A percentile compares a stretch with the other conserved stretches of the same genome.
These are phyloP conservation scores for Fundulus diaphanus DNA, from an alignment of 2,797 vertebrate genomes.

Conservation along the genomic window DNA sequence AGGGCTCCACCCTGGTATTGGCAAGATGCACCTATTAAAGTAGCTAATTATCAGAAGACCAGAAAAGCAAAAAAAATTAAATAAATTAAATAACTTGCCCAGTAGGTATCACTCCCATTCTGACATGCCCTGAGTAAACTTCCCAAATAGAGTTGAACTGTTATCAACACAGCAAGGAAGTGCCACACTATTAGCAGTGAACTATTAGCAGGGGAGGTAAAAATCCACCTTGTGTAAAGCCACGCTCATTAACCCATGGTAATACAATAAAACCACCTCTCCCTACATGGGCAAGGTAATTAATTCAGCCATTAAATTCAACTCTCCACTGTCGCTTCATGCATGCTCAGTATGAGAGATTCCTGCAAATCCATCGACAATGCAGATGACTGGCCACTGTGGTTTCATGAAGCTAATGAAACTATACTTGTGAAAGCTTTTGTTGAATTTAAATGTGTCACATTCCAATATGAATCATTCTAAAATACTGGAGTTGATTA, in stretches of 20 bases:
- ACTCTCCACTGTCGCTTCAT: too few species aligned
- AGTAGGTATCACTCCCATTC: constrained; percentile 8
- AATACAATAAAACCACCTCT: constrained; percentile 64
- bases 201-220: constrained; percentile 47
- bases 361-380: too few species aligned
- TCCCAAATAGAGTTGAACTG: constrained; percentile 36
- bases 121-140: constrained; percentile 21
- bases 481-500: constrained; percentile 20
- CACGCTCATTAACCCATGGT: constrained; percentile 70
- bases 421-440: constrained; percentile 13
- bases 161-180: constrained; percentile 33
- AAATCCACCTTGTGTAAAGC: constrained; percentile 51
- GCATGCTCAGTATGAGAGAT: too few species aligned
- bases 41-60: not conserved
- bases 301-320: constrained; percentile 65
- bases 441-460: constrained; percentile 18
- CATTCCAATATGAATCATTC: constrained; percentile 19
- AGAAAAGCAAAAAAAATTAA: not conserved
- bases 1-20: not conserved
- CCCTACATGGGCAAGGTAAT: constrained; percentile 62
- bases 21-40: not conserved
- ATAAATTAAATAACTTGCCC: not conserved
- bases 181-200: constrained; percentile 16
- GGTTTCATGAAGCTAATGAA: constrained; percentile 1
- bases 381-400: too few species aligned